These are phyloP conservation scores for Heliconius ethilla DNA, from an alignment of 2,888 invertebrate genomes.

Conservation along the genomic window DNA sequence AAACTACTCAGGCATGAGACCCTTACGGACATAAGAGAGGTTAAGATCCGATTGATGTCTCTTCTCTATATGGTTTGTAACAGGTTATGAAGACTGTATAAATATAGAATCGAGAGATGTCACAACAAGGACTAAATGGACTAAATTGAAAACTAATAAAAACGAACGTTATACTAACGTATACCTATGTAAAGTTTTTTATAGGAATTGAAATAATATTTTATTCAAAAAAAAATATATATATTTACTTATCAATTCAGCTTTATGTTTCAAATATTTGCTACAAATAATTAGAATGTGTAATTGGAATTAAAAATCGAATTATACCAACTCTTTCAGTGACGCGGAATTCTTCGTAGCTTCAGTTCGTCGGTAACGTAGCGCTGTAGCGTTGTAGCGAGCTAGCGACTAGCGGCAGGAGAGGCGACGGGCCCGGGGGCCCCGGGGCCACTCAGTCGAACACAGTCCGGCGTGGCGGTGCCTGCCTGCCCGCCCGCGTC, in stretches of 20 bases:
- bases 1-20: background rate
- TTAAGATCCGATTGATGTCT: background rate
- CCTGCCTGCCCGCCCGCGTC: conserved; percentile 27
- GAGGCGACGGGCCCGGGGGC: conserved; percentile 28
- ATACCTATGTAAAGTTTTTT: background rate
- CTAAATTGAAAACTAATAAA: background rate
- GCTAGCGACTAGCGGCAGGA: conserved; percentile 28
- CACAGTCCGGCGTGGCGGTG: conserved; percentile 36
- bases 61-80: background rate
- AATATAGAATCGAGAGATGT: background rate
- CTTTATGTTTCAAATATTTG: background rate
- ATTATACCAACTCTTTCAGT: background rate
- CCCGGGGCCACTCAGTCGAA: conserved; percentile 39
- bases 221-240: background rate
- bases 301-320: background rate
- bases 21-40: background rate
- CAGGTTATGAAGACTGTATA: background rate
- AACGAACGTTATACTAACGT: background rate
- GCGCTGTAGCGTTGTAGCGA: conserved; percentile 22
- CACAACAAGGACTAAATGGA: background rate
- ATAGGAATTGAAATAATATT: background rate
- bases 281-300: background rate
- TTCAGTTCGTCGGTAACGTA: background rate
- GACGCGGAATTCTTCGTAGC: background rate
- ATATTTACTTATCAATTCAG: too few species aligned